A percentile compares a stretch with the other conserved stretches of the same genome.
Conservation (phyloP, 2,797 vertebrate genomes). For the Crypturellus tataupa region DNA sequence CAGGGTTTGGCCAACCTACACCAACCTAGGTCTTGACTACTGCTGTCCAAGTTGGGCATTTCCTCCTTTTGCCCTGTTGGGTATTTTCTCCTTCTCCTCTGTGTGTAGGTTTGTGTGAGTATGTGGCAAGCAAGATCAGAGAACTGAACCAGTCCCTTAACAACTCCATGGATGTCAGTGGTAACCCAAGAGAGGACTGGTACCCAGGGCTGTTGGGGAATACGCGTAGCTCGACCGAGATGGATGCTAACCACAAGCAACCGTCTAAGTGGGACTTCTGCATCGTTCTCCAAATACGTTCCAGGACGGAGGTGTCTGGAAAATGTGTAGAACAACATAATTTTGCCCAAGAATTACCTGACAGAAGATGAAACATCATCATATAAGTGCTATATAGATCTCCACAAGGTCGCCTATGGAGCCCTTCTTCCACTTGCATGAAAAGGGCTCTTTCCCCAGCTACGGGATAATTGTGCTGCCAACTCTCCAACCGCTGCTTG, state of each 20-base stretch:
- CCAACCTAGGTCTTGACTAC: not conserved
- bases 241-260: rapidly evolving
- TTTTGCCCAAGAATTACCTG: not conserved
- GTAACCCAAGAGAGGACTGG: not conserved
- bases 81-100: no score
- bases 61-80: not conserved
- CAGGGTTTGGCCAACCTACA: not conserved
- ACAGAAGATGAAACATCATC: not conserved
- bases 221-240: not conserved
- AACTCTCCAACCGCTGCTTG: not conserved
- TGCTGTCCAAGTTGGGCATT: not conserved
- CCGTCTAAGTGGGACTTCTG: not conserved
- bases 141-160: not conserved
- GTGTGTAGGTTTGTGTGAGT: no score
- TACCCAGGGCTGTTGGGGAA: not conserved
- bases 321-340: not conserved
- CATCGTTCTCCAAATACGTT: not conserved
- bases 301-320: not conserved
- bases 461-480: not conserved
- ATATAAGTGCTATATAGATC: not conserved
- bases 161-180: not conserved
- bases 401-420: not conserved
- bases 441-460: not conserved
- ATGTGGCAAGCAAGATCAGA: no score
- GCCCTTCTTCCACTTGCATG: not conserved